Conservation (phyloP, 2,888 invertebrate genomes). For the Troides aeacus region DNA sequence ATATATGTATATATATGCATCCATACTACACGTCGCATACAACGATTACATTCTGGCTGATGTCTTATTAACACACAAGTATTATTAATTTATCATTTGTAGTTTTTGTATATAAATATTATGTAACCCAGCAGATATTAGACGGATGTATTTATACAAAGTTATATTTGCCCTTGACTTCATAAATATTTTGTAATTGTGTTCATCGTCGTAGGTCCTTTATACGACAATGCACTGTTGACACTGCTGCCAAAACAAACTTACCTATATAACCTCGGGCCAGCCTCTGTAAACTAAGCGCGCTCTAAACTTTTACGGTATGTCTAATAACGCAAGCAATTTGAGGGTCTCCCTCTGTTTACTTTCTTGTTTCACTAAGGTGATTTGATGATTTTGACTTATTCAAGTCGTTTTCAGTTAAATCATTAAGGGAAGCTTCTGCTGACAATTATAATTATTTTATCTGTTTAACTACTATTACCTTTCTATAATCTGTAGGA, state of each 20-base stretch:
- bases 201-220: slow-evolving; percentile 41
- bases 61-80: not conserved
- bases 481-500: not conserved
- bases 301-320: slow-evolving; percentile 76
- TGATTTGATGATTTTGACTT: slow-evolving; percentile 79
- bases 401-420: slow-evolving; percentile 50
- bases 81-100: not conserved
- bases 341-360: slow-evolving; percentile 75
- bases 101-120: not conserved
- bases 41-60: not conserved
- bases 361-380: slow-evolving; percentile 71
- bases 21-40: slow-evolving; percentile 8
- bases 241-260: slow-evolving; percentile 70
- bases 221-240: slow-evolving; percentile 57
- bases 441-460: slow-evolving; percentile 18
- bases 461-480: not conserved
- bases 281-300: slow-evolving; percentile 74
- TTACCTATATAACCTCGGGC: slow-evolving; percentile 63
- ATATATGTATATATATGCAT: slow-evolving; percentile 22
- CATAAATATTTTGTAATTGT: slow-evolving; percentile 38
- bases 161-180: not conserved
- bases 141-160: not conserved
- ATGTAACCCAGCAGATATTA: not conserved
- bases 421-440: slow-evolving; percentile 23
- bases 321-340: slow-evolving; percentile 77